These are phyloP conservation scores for Selenia dentaria DNA, from an alignment of 2,888 invertebrate genomes.

Conservation along the genomic window DNA sequence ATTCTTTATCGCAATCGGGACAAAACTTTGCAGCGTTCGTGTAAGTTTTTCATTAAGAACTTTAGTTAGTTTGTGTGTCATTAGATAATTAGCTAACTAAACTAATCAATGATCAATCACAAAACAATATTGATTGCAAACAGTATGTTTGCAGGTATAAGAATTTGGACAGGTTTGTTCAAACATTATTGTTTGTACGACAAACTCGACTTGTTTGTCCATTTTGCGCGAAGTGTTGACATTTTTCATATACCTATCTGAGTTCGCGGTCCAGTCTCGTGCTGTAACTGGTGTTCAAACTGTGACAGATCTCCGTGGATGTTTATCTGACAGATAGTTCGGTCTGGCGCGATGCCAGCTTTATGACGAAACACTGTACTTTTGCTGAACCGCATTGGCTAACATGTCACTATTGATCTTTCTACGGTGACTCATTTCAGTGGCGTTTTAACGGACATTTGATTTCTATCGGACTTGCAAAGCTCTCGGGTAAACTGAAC, in stretches of 20 bases:
- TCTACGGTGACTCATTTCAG: conserved; percentile 18
- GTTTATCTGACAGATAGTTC: conserved; percentile 19
- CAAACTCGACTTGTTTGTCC: conserved; percentile 45
- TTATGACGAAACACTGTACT: conserved; percentile 55
- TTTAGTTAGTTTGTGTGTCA: neutral
- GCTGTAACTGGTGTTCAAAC: neutral
- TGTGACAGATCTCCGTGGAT: conserved; percentile 27
- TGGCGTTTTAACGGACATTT: neutral
- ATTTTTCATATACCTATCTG: conserved; percentile 35
- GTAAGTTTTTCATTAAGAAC: neutral
- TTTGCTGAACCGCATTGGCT: conserved; percentile 42
- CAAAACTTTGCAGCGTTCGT: too few relatives aligned
- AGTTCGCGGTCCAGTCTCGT: conserved; percentile 50
- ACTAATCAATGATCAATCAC: conserved; percentile 1
- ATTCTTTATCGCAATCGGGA: neutral
- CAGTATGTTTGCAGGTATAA: conserved; percentile 9
- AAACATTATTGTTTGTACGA: conserved; percentile 40
- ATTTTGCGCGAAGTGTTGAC: conserved; percentile 46
- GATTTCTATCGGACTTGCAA: neutral
- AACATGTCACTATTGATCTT: conserved; percentile 35
- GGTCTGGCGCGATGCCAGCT: conserved; percentile 57
- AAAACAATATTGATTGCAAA: conserved; percentile 4
- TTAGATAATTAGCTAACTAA: neutral
- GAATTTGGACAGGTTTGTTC: conserved; percentile 13
- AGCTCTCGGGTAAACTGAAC: conserved; percentile 4